Conservation (phyloP, 2,888 invertebrate genomes). For the Lasioglossum morio region DNA sequence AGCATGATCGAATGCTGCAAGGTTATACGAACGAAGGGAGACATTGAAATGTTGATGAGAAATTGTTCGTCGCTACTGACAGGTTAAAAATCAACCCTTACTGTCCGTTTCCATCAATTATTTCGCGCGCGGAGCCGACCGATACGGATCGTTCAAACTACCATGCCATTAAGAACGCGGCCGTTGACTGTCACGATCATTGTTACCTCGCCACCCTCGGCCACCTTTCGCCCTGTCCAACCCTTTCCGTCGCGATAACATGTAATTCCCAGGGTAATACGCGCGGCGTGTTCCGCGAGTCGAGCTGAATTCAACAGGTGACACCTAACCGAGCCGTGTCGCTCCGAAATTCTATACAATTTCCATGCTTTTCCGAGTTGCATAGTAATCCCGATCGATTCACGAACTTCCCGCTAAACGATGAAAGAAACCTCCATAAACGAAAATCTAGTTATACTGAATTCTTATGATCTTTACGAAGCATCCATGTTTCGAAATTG, state of each 20-base stretch:
- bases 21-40: not conserved
- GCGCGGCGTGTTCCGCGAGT: conserved; percentile 44
- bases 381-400: not conserved
- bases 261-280: conserved; percentile 59
- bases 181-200: not conserved
- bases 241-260: conserved; percentile 36
- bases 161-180: conserved; percentile 1
- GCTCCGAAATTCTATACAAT: conserved; percentile 32
- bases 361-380: conserved; percentile 9
- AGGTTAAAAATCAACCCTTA: not conserved
- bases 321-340: conserved; percentile 47
- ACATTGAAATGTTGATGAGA: not conserved
- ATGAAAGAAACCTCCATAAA: too few species aligned
- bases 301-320: conserved; percentile 72
- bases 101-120: not conserved
- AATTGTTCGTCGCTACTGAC: not conserved
- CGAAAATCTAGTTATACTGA: too few species aligned
- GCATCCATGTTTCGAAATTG: too few species aligned
- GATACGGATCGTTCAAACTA: not conserved
- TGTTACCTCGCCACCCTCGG: not conserved
- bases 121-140: not conserved
- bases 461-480: too few species aligned
- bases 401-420: not conserved
- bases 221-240: not conserved
- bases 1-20: not conserved